Evolutionary conservation across 2,797 vertebrate genomes (phyloP), one percentile per base, ranked within the genome.

Genomic region (Echiichthys vipera): DNA sequence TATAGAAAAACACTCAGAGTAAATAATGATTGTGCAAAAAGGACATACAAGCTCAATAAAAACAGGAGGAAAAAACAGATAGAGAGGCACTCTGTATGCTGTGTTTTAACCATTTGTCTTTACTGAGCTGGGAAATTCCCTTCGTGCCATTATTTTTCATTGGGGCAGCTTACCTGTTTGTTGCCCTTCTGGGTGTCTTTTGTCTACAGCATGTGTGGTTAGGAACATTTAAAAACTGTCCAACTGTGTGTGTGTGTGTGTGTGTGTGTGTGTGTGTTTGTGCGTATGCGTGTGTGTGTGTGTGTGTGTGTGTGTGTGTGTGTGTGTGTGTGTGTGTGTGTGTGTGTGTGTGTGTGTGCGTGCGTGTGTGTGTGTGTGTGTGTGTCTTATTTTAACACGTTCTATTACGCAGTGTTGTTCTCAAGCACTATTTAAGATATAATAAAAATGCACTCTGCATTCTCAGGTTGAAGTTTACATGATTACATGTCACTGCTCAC

Each of bases 81-180:
- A 27, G 50, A 65, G 32, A 22, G 43, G 2, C 18, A 18, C 37
- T 58, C 42, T 14, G 46, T 50, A 17, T 39, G 39, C 46, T 55
- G 55, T 50, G 49, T 70, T 82, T 74, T 34, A 77, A 69, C 40
- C 71, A 73, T 65, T 69, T 81, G 74, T 79, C 84, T 84, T 81
- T 57, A 58, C 61, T 59, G 64, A 64, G 58, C 72, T 71, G 59
- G 64, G 68, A 81, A 84, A 80, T 77, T 85, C 70, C 64, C 56
- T 77, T 63, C 71, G 58, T 74, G 80, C 65, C 77, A 62, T 68
- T 84, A 68, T 77, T 67, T 82, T 70, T 83, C 57, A 64, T 62
- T 45, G 53, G 71, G 68, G 62, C 68, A 74, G 66, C 39, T 74
- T 69, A 84, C 78, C 73, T 64, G 43, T 73, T 51, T 66, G 78